Evolutionary conservation across 2,888 invertebrate species (phyloP).

Genomic region (Helicoverpa assulta): DNA sequence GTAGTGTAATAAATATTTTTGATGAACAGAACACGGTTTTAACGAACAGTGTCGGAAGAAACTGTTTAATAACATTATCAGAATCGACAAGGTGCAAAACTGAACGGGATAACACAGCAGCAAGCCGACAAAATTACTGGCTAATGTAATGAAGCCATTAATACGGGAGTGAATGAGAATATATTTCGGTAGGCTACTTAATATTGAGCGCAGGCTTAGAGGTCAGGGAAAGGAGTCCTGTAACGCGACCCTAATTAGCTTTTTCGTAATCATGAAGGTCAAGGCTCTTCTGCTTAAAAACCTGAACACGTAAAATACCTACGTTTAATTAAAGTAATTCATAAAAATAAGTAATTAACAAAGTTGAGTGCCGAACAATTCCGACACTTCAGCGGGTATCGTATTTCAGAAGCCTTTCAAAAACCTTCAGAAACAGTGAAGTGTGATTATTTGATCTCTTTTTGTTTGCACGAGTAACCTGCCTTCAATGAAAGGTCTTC

Average conservation of each 20-base stretch:
- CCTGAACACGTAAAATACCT: no score
- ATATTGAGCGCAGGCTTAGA: constrained; percentile 12
- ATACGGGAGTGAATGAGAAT: constrained; percentile 14
- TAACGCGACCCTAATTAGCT: constrained; percentile 1
- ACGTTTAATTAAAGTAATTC: background rate
- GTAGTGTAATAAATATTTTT: background rate
- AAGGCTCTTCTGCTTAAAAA: background rate
- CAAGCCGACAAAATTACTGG: constrained; percentile 26
- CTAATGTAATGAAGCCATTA: constrained; percentile 38
- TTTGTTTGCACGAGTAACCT: background rate
- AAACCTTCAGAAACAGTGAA: background rate
- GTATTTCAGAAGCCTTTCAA: background rate
- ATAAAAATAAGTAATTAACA: background rate
- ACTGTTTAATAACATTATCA: no score
- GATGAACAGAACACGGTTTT: background rate
- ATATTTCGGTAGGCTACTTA: constrained; percentile 5
- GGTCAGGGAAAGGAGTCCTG: constrained; percentile 2
- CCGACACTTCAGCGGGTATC: background rate
- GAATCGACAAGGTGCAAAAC: constrained; percentile 23
- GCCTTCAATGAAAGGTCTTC: background rate
- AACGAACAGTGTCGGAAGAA: no score
- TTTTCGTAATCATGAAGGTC: background rate
- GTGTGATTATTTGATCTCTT: background rate
- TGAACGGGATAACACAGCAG: constrained; percentile 28
- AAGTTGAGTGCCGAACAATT: background rate